Percentiles rank a stretch among this genome's conserved stretches.
Evolutionary conservation across 2,797 vertebrate species (phyloP).

Genomic region (Pseudopleuronectes americanus): DNA sequence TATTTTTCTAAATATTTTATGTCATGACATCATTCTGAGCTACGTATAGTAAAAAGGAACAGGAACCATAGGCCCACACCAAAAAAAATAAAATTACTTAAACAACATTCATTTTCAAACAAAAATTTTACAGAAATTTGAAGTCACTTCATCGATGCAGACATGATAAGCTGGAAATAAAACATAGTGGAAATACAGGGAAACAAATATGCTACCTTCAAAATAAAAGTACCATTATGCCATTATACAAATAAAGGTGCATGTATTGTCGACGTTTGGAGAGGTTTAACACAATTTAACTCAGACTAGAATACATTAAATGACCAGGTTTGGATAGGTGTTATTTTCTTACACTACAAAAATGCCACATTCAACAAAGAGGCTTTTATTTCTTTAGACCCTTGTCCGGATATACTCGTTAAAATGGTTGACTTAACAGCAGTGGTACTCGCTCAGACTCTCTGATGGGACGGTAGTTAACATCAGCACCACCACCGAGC

Average conservation of each 20-base stretch:
- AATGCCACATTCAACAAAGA: background rate
- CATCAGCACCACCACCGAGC: constrained; percentile 47
- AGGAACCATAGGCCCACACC: no score
- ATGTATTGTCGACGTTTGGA: accelerated
- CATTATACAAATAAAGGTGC: background rate
- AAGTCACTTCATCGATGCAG: background rate
- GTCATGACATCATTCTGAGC: background rate
- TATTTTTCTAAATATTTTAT: background rate
- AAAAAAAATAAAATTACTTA: no score
- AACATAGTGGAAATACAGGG: background rate
- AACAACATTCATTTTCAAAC: background rate
- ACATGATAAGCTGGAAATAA: background rate
- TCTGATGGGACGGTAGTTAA: constrained; percentile 17
- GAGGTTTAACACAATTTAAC: background rate
- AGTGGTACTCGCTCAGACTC: constrained; percentile 10
- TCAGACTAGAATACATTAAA: no score
- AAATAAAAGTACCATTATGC: constrained; percentile 42
- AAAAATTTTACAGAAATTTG: background rate
- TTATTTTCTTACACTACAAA: background rate
- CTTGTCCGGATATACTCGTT: constrained; percentile 14
- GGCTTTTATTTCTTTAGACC: background rate
- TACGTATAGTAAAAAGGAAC: background rate
- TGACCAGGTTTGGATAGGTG: background rate
- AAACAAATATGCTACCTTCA: constrained; percentile 21
- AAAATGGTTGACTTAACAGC: background rate